Evolutionary conservation across 2,888 invertebrate species (phyloP), one percentile per base, ranked within the genome.

Genomic region (Pterostichus madidus): DNA sequence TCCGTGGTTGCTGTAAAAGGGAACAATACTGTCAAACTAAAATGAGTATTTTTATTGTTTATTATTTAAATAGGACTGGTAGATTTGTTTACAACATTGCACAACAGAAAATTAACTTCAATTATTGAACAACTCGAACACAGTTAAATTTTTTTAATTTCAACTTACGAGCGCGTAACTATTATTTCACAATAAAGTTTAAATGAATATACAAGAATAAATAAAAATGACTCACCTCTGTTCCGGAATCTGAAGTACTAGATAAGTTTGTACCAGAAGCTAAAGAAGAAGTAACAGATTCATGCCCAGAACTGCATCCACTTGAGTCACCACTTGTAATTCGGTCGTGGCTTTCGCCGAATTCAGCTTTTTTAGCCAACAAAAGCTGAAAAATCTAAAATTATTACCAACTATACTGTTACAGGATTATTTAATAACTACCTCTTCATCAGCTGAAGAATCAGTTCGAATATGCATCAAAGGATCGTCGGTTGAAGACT

Each of bases 221-320:
- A 49, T 11, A 49, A 49, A 5, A 11, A 49, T n/a, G 10, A 56
- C 24, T 31, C 61, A 83, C 83, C 53, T 91, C 91, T 2, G 90
- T 90, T 64, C 91, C 91, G 3, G 91, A 91, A 86, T 91, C 91
- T 0, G 90, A 89, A 76, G 88, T 91, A 39, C 89, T 90, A 2
- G 92, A 91, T 32, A 92, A 89, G 73, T 91, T 91, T 0, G 91
- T 91, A 6, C 91, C 91, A 0, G 92, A 90, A 44, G 92, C 92
- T 8, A 91, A 86, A 0, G 92, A 92, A 3, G 92, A 92, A 0
- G 91, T 91, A 0, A 92, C 92, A 81, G 92, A 92, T 84, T 92
- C 92, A 82, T 92, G 92, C 4, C 91, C 92, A 24, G 92, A 92
- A 76, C 92, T 92, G 84, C 92, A 92, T 3, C 92, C 92, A 84